phyloP scores from a whole-genome alignment of 2,113 vertebrate species.

The Hypocryptadius cinnamomeus region DNA sequence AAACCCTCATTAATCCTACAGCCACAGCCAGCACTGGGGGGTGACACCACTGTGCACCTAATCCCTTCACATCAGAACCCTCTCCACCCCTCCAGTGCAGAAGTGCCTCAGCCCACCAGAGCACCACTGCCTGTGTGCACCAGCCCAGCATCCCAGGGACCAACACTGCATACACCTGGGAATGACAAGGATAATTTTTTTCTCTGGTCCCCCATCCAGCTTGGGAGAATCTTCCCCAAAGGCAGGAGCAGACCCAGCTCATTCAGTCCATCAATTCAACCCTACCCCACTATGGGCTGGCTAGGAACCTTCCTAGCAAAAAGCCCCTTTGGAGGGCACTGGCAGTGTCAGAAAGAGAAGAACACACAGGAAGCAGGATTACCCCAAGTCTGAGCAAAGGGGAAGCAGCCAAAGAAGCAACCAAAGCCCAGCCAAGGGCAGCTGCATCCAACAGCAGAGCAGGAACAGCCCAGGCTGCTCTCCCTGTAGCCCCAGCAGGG shows the following conservation, averaged over 20 bases:
- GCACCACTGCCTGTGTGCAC: rapidly evolving
- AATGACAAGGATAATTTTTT: too few relatives aligned
- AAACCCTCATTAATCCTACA: not conserved
- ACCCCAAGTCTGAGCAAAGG: not conserved
- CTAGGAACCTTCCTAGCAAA: not conserved
- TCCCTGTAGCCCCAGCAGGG: rapidly evolving
- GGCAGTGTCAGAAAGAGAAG: not conserved
- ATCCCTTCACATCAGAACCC: not conserved
- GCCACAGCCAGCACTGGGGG: not conserved
- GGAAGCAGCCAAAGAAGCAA: not conserved
- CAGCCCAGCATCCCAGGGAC: not conserved
- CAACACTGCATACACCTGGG: rapidly evolving
- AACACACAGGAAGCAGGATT: not conserved
- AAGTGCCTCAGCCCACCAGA: rapidly evolving
- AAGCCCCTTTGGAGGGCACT: not conserved
- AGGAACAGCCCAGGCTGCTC: not conserved
- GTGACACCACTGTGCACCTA: not conserved
- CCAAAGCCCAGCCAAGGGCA: not conserved
- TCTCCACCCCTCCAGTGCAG: not conserved
- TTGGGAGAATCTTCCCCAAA: not conserved
- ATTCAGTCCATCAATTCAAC: not conserved
- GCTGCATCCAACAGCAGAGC: rapidly evolving
- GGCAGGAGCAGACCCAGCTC: not conserved
- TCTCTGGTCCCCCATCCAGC: not conserved
- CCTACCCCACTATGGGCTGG: not conserved